A percentile compares a stretch with the other conserved stretches of the same genome.
phyloP scores from a whole-genome alignment of 2,113 vertebrate genomes.

The Petrocephalus microphthalmus region DNA sequence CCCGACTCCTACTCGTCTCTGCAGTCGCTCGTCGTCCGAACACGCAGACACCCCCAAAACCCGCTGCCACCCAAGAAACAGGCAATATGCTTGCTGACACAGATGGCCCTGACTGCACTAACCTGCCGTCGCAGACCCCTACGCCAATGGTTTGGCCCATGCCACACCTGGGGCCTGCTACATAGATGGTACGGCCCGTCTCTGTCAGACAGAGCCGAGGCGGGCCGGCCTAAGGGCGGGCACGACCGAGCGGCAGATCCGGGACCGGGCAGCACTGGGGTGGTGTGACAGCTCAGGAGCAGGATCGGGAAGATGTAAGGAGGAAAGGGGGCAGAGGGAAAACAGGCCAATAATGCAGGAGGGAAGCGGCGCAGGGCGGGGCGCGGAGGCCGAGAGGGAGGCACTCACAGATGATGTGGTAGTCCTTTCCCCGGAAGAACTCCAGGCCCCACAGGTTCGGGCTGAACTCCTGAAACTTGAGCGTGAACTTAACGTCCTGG shows the following conservation, averaged over 20 bases:
- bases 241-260: not conserved
- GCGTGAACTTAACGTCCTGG: constrained; percentile 98
- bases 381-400: not conserved
- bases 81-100: constrained; percentile 39
- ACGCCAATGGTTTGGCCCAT: not conserved
- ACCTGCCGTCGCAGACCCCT: not conserved
- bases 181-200: not conserved
- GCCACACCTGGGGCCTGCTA: not conserved
- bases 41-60: not conserved
- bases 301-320: not conserved
- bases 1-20: not conserved
- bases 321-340: not conserved
- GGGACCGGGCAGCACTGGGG: not conserved
- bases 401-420: constrained; percentile 99
- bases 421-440: constrained; percentile 92
- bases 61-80: not conserved
- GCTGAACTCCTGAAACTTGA: constrained; percentile 99
- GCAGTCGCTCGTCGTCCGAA: not conserved
- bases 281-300: not conserved
- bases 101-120: constrained; percentile 39
- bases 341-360: not conserved
- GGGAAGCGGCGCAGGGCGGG: not conserved
- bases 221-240: not conserved
- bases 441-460: constrained; percentile 97
- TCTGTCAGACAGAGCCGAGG: not conserved